phyloP scores from a whole-genome alignment of 2,113 vertebrate species.

The Melanotaenia duboulayi region DNA sequence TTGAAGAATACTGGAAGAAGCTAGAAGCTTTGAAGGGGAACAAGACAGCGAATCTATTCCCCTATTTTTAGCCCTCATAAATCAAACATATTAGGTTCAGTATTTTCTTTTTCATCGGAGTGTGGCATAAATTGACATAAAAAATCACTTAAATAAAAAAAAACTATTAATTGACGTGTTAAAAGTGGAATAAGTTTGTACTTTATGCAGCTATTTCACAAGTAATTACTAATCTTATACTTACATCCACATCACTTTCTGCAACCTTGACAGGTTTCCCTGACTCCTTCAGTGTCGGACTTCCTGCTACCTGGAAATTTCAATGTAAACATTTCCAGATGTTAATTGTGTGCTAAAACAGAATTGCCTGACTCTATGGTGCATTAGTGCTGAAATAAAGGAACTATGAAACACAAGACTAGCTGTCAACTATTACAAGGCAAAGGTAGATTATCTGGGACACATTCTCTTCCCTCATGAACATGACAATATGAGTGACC shows the following conservation, averaged over 20 bases:
- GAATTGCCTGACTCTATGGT: background rate
- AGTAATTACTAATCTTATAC: slow-evolving; percentile 61
- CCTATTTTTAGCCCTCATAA: background rate
- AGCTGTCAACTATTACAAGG: slow-evolving; percentile 33
- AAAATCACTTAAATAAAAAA: background rate
- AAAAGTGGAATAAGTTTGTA: too few relatives aligned
- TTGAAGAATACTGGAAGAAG: background rate
- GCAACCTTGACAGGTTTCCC: slow-evolving; percentile 91
- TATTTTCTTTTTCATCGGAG: background rate
- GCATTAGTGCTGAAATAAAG: slow-evolving; percentile 5
- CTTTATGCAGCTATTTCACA: too few relatives aligned
- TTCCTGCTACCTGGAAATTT: slow-evolving; percentile 86
- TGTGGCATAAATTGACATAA: background rate
- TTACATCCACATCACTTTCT: slow-evolving; percentile 95
- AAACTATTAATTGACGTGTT: too few relatives aligned
- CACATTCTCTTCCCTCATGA: slow-evolving; percentile 31
- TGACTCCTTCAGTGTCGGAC: slow-evolving; percentile 86
- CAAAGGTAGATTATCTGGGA: slow-evolving; percentile 23
- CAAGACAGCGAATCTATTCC: background rate
- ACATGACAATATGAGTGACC: slow-evolving; percentile 46
- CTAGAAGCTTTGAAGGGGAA: background rate
- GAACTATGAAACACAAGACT: slow-evolving; percentile 38
- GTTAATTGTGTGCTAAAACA: background rate
- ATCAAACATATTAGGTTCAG: background rate
- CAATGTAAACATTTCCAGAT: slow-evolving; percentile 32